Evolutionary conservation across 2,113 vertebrate genomes (phyloP), one percentile per base, ranked within the genome.

Genomic region (Burhinus bistriatus): DNA sequence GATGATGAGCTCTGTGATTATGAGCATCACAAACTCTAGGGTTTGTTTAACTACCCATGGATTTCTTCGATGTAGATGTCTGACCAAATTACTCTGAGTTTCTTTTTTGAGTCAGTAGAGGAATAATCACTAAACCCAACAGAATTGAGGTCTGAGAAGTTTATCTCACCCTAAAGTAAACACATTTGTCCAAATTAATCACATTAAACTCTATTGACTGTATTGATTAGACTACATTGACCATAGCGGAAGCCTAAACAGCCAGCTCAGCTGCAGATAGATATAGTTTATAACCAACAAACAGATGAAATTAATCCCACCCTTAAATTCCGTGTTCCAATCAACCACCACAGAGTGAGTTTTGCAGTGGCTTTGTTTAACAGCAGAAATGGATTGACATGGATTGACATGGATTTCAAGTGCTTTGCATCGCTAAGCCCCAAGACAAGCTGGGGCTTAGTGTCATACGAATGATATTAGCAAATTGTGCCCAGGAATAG

Each of bases 131-230:
- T 95, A 80, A 69, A 94, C 19, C 80, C 62, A 91, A 72, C 34
- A 77, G 78, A 85, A 80, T 0, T 85, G 87, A 65, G 30, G 64
- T 38, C 70, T 90, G 70, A 93, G 66, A 69, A 76, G 49, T 88
- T 87, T 76, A 87, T 94, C 58, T 93, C 49, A 58, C 20, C 40
- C 25, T 91, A 72, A 91, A 91, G 82, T 95, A 94, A 96, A 91
- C 58, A 80, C 78, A 93, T 91, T 96, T 97, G 62, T 86, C 45
- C 34, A 91, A 72, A 93, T 93, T 95, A 93, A 95, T 96, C 92
- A 88, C 82, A 83, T 90, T 90, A 87, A 91, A 49, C 52, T 52
- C 52, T 68, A 84, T 69, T 88, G 93, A 77, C 36, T 87, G 5
- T 29, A 96, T 96, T 80, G 93, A 96, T 90, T 90, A 83, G 34